Evolutionary conservation across 1,140 invertebrate species (phyloP).

Genomic region (Brachionus manjavacas): DNA sequence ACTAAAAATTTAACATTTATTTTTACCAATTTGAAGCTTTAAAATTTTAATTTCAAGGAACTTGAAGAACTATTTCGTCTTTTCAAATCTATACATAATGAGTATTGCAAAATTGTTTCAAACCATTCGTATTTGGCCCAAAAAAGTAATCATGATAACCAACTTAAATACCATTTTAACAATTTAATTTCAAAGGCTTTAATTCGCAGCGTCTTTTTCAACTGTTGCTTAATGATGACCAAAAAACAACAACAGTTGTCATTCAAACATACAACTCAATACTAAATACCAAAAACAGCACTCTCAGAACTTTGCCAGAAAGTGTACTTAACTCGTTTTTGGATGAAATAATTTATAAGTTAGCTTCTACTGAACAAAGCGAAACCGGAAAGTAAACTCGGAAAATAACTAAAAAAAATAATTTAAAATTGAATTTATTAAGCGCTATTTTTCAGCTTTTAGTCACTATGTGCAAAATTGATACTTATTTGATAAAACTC

Average conservation of each 20-base stretch:
- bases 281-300: conserved; percentile 4
- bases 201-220: conserved; percentile 29
- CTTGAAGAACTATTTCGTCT: background rate
- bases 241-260: conserved; percentile 18
- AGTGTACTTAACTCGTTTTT: background rate
- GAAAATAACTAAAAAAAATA: background rate
- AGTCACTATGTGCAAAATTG: background rate
- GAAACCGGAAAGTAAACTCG: background rate
- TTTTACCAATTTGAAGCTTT: too few species aligned
- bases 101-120: conserved; percentile 8
- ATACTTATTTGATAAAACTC: background rate
- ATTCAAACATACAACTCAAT: background rate
- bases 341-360: conserved; percentile 33
- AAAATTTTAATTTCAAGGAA: background rate
- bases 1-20: background rate
- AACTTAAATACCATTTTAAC: background rate
- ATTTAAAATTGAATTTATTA: background rate
- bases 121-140: background rate
- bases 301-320: background rate
- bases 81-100: background rate
- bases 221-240: conserved; percentile 21
- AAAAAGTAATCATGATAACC: background rate
- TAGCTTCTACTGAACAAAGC: background rate
- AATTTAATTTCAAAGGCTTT: background rate
- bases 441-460: background rate